A percentile compares a stretch with the other conserved stretches of the same genome.
Conservation (phyloP, 2,888 invertebrate species). For the Ophraella communa region DNA sequence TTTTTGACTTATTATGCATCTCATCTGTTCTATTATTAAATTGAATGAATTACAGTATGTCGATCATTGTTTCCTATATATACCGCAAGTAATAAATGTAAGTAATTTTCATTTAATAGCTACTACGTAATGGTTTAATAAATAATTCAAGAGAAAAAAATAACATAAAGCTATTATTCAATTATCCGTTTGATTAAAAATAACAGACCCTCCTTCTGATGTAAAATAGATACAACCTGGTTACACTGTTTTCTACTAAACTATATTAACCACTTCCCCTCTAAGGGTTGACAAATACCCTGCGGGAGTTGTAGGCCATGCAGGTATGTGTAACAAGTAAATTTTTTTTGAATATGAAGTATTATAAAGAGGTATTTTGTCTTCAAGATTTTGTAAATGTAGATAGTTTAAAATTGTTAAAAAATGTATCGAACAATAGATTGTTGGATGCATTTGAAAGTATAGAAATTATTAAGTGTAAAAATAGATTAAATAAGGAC, state of each 20-base stretch:
- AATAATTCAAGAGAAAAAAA: conserved; percentile 47
- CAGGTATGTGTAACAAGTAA: neutral
- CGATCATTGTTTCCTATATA: conserved; percentile 31
- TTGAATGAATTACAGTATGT: conserved; percentile 19
- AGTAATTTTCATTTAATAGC: too few relatives aligned
- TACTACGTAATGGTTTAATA: too few relatives aligned
- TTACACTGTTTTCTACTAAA: conserved; percentile 49
- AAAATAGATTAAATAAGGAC: too few relatives aligned
- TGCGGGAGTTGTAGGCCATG: neutral
- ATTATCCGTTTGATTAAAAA: conserved; percentile 49
- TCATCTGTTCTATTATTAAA: conserved; percentile 6
- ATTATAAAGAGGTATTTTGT: too few relatives aligned
- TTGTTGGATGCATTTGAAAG: too few relatives aligned
- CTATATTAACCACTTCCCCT: conserved; percentile 41
- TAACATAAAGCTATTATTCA: conserved; percentile 49
- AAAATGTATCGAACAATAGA: too few relatives aligned
- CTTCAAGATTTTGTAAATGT: too few relatives aligned
- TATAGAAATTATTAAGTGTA: too few relatives aligned
- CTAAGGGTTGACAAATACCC: conserved; percentile 5
- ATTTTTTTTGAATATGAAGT: too few relatives aligned
- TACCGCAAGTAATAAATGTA: too few relatives aligned
- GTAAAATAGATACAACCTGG: conserved; percentile 39
- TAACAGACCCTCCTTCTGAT: conserved; percentile 46
- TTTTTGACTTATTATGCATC: neutral
- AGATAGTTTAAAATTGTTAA: too few relatives aligned